A percentile compares a stretch with the other conserved stretches of the same genome.
These are phyloP conservation scores for Bathynomus jamesi DNA, from an alignment of 1,140 invertebrate species.

Conservation along the genomic window DNA sequence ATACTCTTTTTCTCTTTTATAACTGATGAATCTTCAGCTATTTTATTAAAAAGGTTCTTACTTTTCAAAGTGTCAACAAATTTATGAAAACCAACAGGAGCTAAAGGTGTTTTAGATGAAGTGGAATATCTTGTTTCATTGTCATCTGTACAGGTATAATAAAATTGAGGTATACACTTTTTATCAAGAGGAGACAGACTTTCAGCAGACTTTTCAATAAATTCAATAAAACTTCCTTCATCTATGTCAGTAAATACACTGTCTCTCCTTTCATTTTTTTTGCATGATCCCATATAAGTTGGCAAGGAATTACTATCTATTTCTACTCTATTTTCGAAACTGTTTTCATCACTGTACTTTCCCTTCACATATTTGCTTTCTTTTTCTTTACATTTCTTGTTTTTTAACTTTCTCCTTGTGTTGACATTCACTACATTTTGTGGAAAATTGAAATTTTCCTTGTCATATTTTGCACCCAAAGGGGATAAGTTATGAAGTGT, in stretches of 20 bases:
- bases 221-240: slow-evolving; percentile 34
- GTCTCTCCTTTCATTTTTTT: slow-evolving; percentile 14
- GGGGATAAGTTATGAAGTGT: neutral
- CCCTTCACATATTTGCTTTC: neutral
- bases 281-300: neutral
- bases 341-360: neutral
- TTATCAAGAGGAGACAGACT: slow-evolving; percentile 3
- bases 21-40: slow-evolving; percentile 15
- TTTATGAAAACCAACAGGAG: slow-evolving; percentile 22
- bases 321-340: no score
- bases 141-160: slow-evolving; percentile 27
- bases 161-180: slow-evolving; percentile 11
- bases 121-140: slow-evolving; percentile 35
- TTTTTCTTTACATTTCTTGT: neutral
- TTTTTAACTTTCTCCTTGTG: neutral
- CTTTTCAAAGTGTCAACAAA: slow-evolving; percentile 19
- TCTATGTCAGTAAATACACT: slow-evolving; percentile 32
- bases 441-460: neutral
- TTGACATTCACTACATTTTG: neutral
- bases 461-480: neutral
- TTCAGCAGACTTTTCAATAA: slow-evolving; percentile 20
- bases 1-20: neutral
- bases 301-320: neutral
- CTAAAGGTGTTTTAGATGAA: slow-evolving; percentile 22
- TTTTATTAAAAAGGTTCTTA: slow-evolving; percentile 5